Conservation (phyloP, 2,797 vertebrate genomes). For the Meda fulgida region DNA sequence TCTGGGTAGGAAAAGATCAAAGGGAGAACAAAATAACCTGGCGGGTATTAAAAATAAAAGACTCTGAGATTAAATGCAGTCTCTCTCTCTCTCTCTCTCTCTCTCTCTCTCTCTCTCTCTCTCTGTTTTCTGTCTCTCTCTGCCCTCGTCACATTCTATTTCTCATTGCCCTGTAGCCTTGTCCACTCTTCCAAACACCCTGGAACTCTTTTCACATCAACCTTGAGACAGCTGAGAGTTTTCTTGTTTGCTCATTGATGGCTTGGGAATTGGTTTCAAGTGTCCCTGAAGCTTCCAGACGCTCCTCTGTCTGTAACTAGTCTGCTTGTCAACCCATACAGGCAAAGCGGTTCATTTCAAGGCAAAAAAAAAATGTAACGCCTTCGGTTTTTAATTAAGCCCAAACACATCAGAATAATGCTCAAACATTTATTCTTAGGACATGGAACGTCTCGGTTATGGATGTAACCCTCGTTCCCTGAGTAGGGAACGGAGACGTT, state of each 20-base stretch:
- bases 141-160: slow-evolving; percentile 43
- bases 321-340: slow-evolving; percentile 33
- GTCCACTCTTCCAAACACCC: slow-evolving; percentile 42
- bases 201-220: slow-evolving; percentile 52
- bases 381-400: neutral
- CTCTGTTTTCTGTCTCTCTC: slow-evolving; percentile 60
- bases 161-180: slow-evolving; percentile 49
- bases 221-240: slow-evolving; percentile 50
- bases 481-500: too few species aligned
- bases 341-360: slow-evolving; percentile 30
- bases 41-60: slow-evolving; percentile 81
- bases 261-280: slow-evolving; percentile 53
- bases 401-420: neutral
- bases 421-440: neutral
- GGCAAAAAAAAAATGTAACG: neutral
- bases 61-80: slow-evolving; percentile 61
- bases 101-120: slow-evolving; percentile 60
- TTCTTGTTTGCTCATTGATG: slow-evolving; percentile 49
- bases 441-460: too few species aligned
- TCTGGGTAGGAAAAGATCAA: slow-evolving; percentile 76
- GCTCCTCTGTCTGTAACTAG: slow-evolving; percentile 24
- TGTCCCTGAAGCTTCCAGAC: slow-evolving; percentile 42
- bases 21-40: slow-evolving; percentile 77
- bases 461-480: too few species aligned
- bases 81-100: slow-evolving; percentile 56